Evolutionary conservation across 2,797 vertebrate genomes (phyloP), one percentile per base, ranked within the genome.

Genomic region (Gymnothorax reevesii): DNA sequence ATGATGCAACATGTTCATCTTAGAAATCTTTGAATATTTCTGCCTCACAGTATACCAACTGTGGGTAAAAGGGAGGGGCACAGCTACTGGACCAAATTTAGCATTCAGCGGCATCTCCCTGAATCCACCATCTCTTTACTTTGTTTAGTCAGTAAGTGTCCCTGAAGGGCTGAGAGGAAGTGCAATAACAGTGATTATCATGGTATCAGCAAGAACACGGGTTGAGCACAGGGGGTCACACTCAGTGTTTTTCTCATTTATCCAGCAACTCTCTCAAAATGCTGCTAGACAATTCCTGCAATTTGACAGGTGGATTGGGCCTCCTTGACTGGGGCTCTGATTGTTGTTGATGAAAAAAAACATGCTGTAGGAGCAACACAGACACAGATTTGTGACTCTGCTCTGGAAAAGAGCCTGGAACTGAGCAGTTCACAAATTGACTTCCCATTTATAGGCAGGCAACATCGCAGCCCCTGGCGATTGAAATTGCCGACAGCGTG

Each of bases 401-500:
- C 33, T 75, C 73, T 75, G 73, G 73, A 49, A 33, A 6, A 49
- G 27, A 42, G 73, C 73, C 73, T 49, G 13, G 13, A 75, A 17
- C 12, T 75, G 73, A 75, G 33, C 27, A 75, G 33, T 9, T 75
- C 73, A 75, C 73, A 75, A 75, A 75, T 42, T 75, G 73, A 75
- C 73, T 75, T 75, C 27, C 73, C 49, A 75, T 75, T 75, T 75
- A 75, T 75, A 75, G 25, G 27, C 27, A 27, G 69, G 69, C 25
- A 33, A 27, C 13, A 42, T 42, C 17, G 73, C 73, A 15, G 27
- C 73, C 25, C 4, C 33, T 49, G 73, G 33, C 9, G 1, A 7
- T 75, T 17, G 73, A 75, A 75, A 75, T 75, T 75, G 73, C 73
- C 17, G 49, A 75, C 73, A 17, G 73, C 9, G 13, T 33, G 33